A percentile compares a stretch with the other conserved stretches of the same genome.
Conservation (phyloP, 2,888 invertebrate genomes). For the Drosophila koepferae region DNA sequence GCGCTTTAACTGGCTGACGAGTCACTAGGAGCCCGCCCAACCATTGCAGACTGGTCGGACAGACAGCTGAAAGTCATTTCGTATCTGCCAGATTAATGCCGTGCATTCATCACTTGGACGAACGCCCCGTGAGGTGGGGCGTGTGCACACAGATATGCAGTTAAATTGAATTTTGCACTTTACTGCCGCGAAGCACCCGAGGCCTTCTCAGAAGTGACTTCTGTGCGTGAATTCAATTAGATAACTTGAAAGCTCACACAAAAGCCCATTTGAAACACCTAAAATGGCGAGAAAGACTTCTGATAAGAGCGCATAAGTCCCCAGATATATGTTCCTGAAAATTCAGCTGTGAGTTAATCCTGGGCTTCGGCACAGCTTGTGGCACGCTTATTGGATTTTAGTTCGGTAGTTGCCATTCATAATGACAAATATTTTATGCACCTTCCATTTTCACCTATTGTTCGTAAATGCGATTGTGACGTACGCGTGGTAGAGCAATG, state of each 20-base stretch:
- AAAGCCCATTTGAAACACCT: conserved; percentile 24
- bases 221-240: conserved; percentile 52
- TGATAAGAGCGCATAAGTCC: conserved; percentile 8
- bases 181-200: conserved; percentile 6
- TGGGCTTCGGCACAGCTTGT: background rate
- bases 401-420: conserved; percentile 19
- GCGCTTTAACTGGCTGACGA: conserved; percentile 15
- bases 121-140: conserved; percentile 36
- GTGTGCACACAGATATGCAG: conserved; percentile 41
- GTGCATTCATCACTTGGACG: conserved; percentile 63
- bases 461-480: conserved; percentile 7
- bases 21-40: background rate
- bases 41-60: background rate
- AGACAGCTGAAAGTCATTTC: conserved; percentile 36
- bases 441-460: background rate
- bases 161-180: conserved; percentile 57
- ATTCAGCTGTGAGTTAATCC: conserved; percentile 4
- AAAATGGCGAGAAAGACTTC: background rate
- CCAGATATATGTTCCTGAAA: conserved; percentile 8
- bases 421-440: conserved; percentile 28
- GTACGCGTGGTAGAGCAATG: conserved; percentile 19
- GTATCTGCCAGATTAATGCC: conserved; percentile 66
- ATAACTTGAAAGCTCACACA: conserved; percentile 35
- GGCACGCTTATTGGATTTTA: conserved; percentile 46
- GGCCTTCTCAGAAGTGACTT: background rate